Percentiles rank a stretch among this genome's conserved stretches.
phyloP scores from a whole-genome alignment of 1,140 invertebrate genomes.

The Tyrophagus putrescentiae region DNA sequence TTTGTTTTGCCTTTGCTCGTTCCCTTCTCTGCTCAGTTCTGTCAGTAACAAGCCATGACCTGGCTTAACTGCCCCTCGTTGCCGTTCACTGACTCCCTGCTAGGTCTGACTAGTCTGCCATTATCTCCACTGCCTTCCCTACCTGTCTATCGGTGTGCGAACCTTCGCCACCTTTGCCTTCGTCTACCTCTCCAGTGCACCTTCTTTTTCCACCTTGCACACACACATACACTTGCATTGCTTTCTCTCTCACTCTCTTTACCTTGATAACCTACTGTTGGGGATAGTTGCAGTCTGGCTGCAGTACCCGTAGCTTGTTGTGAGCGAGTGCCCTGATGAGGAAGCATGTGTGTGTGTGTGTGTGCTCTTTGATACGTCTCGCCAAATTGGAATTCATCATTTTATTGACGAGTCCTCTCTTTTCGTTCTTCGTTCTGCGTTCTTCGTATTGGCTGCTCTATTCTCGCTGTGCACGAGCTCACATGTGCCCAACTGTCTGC shows the following conservation, averaged over 20 bases:
- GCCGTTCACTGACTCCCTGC: conserved; percentile 12
- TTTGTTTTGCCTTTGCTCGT: conserved; percentile 13
- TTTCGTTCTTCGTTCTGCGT: no score
- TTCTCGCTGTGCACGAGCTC: no score
- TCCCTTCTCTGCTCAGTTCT: no score
- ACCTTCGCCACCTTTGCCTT: conserved; percentile 4
- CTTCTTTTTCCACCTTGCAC: no score
- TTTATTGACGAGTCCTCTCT: conserved; percentile 2
- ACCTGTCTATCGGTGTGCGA: background rate
- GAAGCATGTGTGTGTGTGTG: no score
- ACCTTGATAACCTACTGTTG: no score
- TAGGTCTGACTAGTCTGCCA: conserved; percentile 14
- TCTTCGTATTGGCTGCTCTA: no score
- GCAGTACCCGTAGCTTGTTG: no score
- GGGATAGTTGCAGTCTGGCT: no score
- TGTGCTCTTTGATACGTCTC: conserved; percentile 14
- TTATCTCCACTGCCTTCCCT: conserved; percentile 3
- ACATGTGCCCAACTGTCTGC: no score
- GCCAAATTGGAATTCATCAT: conserved; percentile 14
- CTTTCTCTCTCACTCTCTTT: no score
- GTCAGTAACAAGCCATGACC: conserved; percentile 12
- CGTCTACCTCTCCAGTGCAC: conserved; percentile 1
- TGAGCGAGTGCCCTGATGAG: background rate
- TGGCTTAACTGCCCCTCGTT: conserved; percentile 7
- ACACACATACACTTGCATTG: no score